These are phyloP conservation scores for Synergus itoensis DNA, from an alignment of 2,888 invertebrate genomes.

Conservation along the genomic window DNA sequence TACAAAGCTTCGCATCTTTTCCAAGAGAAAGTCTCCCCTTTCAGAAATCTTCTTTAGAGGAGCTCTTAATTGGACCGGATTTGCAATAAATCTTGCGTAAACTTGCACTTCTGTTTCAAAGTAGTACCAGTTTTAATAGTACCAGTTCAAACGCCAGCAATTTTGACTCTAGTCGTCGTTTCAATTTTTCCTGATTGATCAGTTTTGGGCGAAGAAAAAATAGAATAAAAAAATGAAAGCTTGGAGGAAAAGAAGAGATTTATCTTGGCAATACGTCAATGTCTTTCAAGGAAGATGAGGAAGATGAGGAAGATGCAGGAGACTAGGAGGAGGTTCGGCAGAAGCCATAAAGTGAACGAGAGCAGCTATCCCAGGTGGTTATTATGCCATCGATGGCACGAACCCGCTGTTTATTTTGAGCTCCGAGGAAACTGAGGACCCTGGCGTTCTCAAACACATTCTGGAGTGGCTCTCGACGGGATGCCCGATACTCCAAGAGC, in stretches of 20 bases:
- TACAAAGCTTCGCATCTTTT: conserved; percentile 20
- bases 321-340: not conserved
- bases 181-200: not conserved
- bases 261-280: not conserved
- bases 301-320: conserved; percentile 10
- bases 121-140: no score
- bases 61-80: conserved; percentile 13
- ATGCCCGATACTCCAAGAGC: conserved; percentile 66
- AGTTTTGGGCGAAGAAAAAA: not conserved
- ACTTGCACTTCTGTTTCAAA: not conserved
- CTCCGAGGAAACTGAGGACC: conserved; percentile 49
- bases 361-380: conserved; percentile 59
- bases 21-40: conserved; percentile 11
- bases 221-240: not conserved
- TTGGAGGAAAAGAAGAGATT: not conserved
- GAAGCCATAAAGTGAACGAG: conserved; percentile 34
- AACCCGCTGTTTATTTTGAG: conserved; percentile 51
- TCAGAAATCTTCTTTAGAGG: not conserved
- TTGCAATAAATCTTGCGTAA: not conserved
- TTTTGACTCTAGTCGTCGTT: not conserved
- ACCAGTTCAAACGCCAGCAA: no score
- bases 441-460: conserved; percentile 62
- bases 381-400: conserved; percentile 68
- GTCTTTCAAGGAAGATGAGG: conserved; percentile 16
- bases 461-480: conserved; percentile 71